A percentile compares a stretch with the other conserved stretches of the same genome.
Conservation (phyloP, 2,797 vertebrate genomes). For the Chanos chanos region DNA sequence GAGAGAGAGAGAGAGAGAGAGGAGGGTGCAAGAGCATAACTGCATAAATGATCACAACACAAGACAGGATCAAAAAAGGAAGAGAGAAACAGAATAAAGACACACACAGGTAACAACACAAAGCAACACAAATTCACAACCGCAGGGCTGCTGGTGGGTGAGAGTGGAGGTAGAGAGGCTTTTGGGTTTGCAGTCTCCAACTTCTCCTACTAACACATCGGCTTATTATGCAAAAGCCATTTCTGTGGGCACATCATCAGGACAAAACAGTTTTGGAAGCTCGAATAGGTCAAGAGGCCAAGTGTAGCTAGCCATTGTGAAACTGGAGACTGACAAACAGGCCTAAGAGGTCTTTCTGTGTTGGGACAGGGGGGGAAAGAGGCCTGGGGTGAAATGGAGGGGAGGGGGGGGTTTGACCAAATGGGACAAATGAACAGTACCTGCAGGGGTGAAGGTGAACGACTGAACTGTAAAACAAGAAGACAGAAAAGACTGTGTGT, state of each 20-base stretch:
- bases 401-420: conserved; percentile 50
- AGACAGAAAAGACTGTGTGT: conserved; percentile 82
- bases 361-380: conserved; percentile 17
- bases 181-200: conserved; percentile 38
- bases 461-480: conserved; percentile 92
- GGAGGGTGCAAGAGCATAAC: conserved; percentile 3
- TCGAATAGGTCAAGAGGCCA: no score
- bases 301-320: background rate
- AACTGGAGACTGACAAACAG: background rate
- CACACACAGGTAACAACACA: conserved; percentile 25
- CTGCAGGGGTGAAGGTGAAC: conserved; percentile 91
- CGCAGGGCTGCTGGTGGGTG: conserved; percentile 6
- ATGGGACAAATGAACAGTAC: conserved; percentile 87
- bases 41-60: conserved; percentile 35
- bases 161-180: conserved; percentile 23
- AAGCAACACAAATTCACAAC: conserved; percentile 41
- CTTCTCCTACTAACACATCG: conserved; percentile 46
- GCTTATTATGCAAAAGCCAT: no score
- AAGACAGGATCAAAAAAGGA: conserved; percentile 1
- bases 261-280: no score
- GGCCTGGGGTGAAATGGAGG: conserved; percentile 36
- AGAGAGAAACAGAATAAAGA: conserved; percentile 41
- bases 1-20: conserved; percentile 1
- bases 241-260: no score
- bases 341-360: conserved; percentile 15